Evolutionary conservation across 2,113 vertebrate genomes (phyloP), one percentile per base, ranked within the genome.

Genomic region (Sebastes schlegelii): DNA sequence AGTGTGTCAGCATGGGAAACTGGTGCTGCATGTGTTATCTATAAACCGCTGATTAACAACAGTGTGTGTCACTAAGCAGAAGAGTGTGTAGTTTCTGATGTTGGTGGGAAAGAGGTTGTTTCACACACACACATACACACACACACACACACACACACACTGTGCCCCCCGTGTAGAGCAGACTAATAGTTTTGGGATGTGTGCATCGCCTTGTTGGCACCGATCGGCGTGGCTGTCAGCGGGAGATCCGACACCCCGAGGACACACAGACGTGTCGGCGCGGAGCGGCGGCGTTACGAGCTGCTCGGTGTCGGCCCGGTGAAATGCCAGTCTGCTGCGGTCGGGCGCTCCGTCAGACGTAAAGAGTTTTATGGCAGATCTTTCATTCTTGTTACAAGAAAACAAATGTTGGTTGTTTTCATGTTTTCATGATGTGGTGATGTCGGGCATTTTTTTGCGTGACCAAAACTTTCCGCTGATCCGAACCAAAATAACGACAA

Each of bases 11-110:
- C 87, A 72, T 76, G 83, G 51, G 79, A 83, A 89, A 79, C 80
- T 71, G 79, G 54, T 23, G 78, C 74, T 78, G 61, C 89, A 92
- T 84, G 71, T 91, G 90, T 85, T 87, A 67, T 51, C 55, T 60
- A 88, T 91, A 84, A 90, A 85, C 62, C 51, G 14, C 75, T 91
- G 80, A 90, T 90, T 87, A 91, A 82, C 71, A 84, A n/a, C 86
- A 82, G 70, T 6, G 67, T 70, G 72, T 69, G 80, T 83, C 17
- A 49, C 14, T 48, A 23, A 17, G n/a, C 6, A 7, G 40, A 43
- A 7, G 10, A 68, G 54, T 74, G 80, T 80, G 72, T 48, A 78
- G 17, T 14, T 77, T 74, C 42, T 74, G 78, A 60, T 26, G 74
- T 74, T 67, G 84, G 77, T 86, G 80, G 79, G 82, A 85, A 89